Evolutionary conservation across 2,888 invertebrate genomes (phyloP), one percentile per base, ranked within the genome.

Genomic region (Drosophila pegasa): DNA sequence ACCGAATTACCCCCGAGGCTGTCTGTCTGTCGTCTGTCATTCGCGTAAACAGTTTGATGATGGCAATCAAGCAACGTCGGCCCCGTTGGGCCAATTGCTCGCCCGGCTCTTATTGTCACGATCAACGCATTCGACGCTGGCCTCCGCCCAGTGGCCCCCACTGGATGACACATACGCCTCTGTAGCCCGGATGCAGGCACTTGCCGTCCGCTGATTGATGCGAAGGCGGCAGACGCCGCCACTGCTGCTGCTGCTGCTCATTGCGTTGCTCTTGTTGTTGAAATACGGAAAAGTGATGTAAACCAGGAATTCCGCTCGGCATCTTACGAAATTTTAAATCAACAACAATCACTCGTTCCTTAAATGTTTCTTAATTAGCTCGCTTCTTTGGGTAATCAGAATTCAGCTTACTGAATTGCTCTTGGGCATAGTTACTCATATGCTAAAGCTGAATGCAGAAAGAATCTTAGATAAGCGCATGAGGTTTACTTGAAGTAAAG

Each of bases 11-110:
- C 65, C 57, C 54, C 57, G 48, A 41, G 20, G 56, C 54, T 60
- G 65, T 71, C 58, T 27, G 59, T 50, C 77, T 68, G 59, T 54
- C 59, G 65, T 71, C 58, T 27, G 59, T 50, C 77, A 72, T 62
- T 54, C 59, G 73, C 64, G 60, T 80, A 80, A 80, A 82, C 83
- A 80, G 57, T 76, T 80, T 82, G 71, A 82, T 80, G 80, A 79
- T 69, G 78, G 63, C 79, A 78, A 80, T 80, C 76, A 79, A 73
- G 54, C 47, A 67, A 67, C 61, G 62, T 60, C 60, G 62, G 62
- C 74, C 72, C 65, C 70, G 66, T 81, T 78, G 54, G 69, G 45
- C 75, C 79, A 81, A 78, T 81, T 81, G 78, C 52, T 55, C 45
- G 57, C 45, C 62, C 52, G 41, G 33, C 61, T 75, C 47, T 75